These are phyloP conservation scores for Marmota flaviventris DNA, from an alignment of 2,113 vertebrate species.

Conservation along the genomic window DNA sequence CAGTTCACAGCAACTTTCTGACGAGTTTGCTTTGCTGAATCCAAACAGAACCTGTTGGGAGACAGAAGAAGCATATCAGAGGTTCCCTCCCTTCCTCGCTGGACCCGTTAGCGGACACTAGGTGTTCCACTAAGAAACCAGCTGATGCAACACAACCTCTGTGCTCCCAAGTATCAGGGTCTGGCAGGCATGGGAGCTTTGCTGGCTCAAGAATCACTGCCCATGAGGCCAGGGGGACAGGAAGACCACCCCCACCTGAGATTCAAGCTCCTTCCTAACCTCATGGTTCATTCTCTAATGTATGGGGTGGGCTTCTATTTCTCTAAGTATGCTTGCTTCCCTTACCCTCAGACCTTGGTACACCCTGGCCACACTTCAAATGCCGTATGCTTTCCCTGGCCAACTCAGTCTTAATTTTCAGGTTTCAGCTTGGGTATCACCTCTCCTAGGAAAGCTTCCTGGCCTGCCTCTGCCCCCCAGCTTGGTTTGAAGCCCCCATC, in stretches of 20 bases:
- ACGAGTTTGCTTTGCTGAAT: constrained; percentile 98
- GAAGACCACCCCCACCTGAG: not conserved
- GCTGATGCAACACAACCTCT: not conserved
- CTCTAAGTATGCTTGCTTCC: not conserved
- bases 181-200: not conserved
- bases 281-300: not conserved
- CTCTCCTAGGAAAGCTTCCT: not conserved
- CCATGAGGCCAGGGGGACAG: not conserved
- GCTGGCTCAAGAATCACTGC: not conserved
- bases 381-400: not conserved
- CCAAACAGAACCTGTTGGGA: constrained; percentile 95
- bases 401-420: not conserved
- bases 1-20: constrained; percentile 99
- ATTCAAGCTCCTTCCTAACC: not conserved
- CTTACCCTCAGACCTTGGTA: not conserved
- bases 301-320: not conserved
- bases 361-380: not conserved
- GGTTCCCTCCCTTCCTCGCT: not conserved
- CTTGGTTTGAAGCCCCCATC: not conserved
- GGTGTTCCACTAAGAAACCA: not conserved
- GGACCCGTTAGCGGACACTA: not conserved
- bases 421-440: not conserved
- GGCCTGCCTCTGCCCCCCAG: not conserved
- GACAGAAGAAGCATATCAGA: constrained; percentile 9
- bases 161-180: not conserved